phyloP scores from a whole-genome alignment of 2,113 vertebrate genomes.

The Aplodontia rufa region DNA sequence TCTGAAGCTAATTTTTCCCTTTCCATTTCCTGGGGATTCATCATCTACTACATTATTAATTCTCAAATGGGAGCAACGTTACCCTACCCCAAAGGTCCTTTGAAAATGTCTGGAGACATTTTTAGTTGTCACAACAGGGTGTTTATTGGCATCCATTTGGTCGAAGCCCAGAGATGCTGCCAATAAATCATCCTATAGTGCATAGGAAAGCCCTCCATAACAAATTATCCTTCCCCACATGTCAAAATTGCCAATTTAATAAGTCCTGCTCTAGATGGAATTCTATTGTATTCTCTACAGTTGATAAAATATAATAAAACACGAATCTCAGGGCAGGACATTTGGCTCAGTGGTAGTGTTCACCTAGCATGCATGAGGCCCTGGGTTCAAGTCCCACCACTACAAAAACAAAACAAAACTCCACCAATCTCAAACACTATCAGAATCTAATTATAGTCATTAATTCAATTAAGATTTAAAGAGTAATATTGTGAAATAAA shows the following conservation, averaged over 20 bases:
- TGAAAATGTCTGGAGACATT: background rate
- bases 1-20: background rate
- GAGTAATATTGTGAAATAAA: background rate
- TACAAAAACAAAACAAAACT: no score
- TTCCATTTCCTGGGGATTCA: background rate
- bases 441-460: background rate
- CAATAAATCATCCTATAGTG: background rate
- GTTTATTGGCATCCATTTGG: background rate
- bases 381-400: no score
- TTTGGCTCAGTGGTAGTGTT: no score
- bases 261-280: background rate
- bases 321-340: background rate
- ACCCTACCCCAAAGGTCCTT: background rate
- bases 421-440: no score
- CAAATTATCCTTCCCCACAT: background rate
- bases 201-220: background rate
- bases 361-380: no score
- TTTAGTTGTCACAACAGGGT: background rate
- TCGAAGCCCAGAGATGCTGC: background rate
- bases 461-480: slow-evolving; percentile 11
- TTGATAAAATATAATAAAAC: background rate
- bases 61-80: background rate
- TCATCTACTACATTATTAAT: background rate
- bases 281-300: background rate
- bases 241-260: background rate